Conservation (phyloP, 2,888 invertebrate species). For the Litoditis marina region DNA sequence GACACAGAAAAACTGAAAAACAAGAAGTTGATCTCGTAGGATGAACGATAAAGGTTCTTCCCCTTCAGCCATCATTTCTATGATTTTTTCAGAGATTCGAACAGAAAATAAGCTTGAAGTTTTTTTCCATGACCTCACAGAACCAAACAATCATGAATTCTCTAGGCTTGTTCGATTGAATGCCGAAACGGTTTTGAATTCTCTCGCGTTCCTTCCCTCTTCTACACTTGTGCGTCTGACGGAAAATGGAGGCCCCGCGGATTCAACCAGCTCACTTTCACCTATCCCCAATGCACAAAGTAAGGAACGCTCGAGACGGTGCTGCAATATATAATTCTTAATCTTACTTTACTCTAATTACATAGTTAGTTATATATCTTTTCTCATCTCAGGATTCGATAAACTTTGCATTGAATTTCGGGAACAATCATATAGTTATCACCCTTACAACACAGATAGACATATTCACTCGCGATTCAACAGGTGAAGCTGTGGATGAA, state of each 20-base stretch:
- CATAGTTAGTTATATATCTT: no score
- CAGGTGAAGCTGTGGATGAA: no score
- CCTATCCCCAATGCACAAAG: slow-evolving; percentile 62
- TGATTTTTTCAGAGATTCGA: no score
- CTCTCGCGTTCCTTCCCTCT: slow-evolving; percentile 87
- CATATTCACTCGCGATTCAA: no score
- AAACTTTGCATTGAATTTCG: slow-evolving; percentile 18
- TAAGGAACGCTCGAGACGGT: no score
- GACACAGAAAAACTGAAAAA: no score
- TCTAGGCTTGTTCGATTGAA: slow-evolving; percentile 77
- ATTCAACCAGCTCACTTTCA: slow-evolving; percentile 38
- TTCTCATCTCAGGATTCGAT: no score
- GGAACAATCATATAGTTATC: no score
- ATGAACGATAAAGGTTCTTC: no score
- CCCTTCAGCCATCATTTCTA: no score
- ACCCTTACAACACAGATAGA: no score
- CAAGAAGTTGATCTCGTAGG: no score
- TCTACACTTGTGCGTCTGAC: slow-evolving; percentile 96
- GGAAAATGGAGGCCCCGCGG: slow-evolving; percentile 84
- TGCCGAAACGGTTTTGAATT: slow-evolving; percentile 68
- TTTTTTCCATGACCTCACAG: not conserved
- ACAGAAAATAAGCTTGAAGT: not conserved
- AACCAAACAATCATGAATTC: slow-evolving; percentile 66
- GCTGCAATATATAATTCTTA: not conserved
- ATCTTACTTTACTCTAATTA: not conserved